Conservation (phyloP, 2,888 invertebrate genomes). For the Congeria kusceri region DNA sequence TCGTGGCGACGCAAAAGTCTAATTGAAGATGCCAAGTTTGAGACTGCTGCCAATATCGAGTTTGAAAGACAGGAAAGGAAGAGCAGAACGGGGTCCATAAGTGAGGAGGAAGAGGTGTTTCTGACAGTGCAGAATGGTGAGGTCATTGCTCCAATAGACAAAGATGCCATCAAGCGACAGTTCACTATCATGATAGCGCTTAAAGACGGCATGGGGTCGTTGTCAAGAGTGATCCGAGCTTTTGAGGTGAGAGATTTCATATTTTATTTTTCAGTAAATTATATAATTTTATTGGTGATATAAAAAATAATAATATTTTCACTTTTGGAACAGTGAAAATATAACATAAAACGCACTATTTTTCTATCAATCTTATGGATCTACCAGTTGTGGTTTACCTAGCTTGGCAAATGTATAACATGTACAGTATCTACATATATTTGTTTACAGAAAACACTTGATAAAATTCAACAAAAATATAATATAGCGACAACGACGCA, state of each 20-base stretch:
- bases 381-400: no score
- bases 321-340: no score
- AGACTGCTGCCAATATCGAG: slow-evolving; percentile 96
- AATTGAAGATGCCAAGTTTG: slow-evolving; percentile 99
- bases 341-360: no score
- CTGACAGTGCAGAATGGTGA: slow-evolving; percentile 91
- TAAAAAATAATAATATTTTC: no score
- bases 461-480: no score
- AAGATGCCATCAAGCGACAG: slow-evolving; percentile 81
- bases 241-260: slow-evolving; percentile 89
- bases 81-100: slow-evolving; percentile 84
- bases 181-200: slow-evolving; percentile 90
- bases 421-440: no score
- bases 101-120: slow-evolving; percentile 95
- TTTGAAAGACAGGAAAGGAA: slow-evolving; percentile 81
- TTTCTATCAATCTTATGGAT: no score
- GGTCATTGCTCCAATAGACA: slow-evolving; percentile 91
- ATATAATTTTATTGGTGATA: no score
- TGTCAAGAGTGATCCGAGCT: slow-evolving; percentile 95
- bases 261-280: no score
- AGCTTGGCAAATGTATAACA: no score
- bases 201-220: slow-evolving; percentile 92
- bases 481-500: no score
- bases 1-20: slow-evolving; percentile 97
- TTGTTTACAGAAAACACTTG: no score